phyloP scores from a whole-genome alignment of 2,797 vertebrate genomes.

The Parauchenoglanis punctatus region DNA sequence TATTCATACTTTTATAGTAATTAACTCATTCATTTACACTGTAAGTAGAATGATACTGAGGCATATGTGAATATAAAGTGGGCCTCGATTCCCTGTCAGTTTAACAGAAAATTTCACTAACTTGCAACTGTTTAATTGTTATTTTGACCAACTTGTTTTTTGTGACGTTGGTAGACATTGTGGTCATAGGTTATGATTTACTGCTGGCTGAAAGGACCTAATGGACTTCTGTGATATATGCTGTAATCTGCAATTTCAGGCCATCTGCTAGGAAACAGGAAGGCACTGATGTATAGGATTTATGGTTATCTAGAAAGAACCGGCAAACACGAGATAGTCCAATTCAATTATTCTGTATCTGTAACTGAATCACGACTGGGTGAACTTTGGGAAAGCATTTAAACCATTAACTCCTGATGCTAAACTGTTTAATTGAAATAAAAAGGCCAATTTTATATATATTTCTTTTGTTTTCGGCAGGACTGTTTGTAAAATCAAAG shows the following conservation, averaged over 20 bases:
- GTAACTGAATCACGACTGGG: conserved; percentile 9
- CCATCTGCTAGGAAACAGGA: conserved; percentile 34
- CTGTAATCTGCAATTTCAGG: conserved; percentile 14
- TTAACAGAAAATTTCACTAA: neutral
- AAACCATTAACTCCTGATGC: neutral
- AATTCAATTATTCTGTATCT: conserved; percentile 9
- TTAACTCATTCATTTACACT: neutral
- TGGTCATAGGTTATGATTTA: neutral
- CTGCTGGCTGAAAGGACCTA: conserved; percentile 2
- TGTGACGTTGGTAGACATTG: neutral
- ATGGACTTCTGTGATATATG: conserved; percentile 11
- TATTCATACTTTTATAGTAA: too few relatives aligned
- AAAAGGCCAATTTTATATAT: neutral
- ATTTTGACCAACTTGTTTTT: neutral
- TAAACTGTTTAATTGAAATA: neutral
- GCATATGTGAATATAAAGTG: neutral
- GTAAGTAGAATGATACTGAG: neutral
- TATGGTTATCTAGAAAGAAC: conserved; percentile 12
- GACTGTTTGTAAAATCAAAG: neutral
- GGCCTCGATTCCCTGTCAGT: neutral
- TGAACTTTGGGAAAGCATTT: conserved; percentile 16
- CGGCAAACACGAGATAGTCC: neutral
- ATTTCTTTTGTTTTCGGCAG: neutral
- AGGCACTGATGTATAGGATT: conserved; percentile 18
- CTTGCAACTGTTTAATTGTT: neutral